These are phyloP conservation scores for Colinus virginianus DNA, from an alignment of 2,113 vertebrate species.

Conservation along the genomic window DNA sequence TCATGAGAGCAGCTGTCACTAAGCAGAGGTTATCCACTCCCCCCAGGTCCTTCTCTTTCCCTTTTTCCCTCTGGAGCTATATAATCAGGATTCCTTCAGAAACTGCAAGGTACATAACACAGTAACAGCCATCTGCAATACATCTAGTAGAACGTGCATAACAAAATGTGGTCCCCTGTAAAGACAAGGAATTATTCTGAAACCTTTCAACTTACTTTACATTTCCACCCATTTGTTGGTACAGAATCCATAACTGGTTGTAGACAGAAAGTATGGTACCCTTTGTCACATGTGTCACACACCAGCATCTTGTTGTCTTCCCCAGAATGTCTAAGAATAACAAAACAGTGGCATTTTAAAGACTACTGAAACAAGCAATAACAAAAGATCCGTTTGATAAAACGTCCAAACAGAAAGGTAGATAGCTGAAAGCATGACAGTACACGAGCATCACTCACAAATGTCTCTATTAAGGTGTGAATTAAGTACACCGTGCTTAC, in stretches of 20 bases:
- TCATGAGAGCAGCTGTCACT: not conserved
- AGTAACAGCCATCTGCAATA: not conserved
- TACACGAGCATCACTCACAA: not conserved
- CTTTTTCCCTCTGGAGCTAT: not conserved
- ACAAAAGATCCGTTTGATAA: not conserved
- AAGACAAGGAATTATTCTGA: not conserved
- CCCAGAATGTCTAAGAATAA: constrained; percentile 84
- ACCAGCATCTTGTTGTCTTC: constrained; percentile 92
- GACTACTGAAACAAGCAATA: not conserved
- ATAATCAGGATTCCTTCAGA: not conserved
- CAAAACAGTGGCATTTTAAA: constrained; percentile 25
- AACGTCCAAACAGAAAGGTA: not conserved
- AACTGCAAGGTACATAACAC: not conserved
- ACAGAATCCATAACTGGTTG: constrained; percentile 90
- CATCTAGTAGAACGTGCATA: accelerated
- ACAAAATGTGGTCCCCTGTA: not conserved
- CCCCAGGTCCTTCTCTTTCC: not conserved
- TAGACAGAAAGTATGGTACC: constrained; percentile 94
- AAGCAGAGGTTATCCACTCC: not conserved
- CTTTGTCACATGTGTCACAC: constrained; percentile 95
- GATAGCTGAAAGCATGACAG: not conserved
- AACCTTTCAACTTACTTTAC: constrained; percentile 87
- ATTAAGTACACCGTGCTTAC: not conserved
- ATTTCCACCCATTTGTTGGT: constrained; percentile 91
- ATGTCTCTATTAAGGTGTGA: not conserved